A percentile compares a stretch with the other conserved stretches of the same genome.
phyloP scores from a whole-genome alignment of 92 coral and sea anemone species.

The Ricordea florida region DNA sequence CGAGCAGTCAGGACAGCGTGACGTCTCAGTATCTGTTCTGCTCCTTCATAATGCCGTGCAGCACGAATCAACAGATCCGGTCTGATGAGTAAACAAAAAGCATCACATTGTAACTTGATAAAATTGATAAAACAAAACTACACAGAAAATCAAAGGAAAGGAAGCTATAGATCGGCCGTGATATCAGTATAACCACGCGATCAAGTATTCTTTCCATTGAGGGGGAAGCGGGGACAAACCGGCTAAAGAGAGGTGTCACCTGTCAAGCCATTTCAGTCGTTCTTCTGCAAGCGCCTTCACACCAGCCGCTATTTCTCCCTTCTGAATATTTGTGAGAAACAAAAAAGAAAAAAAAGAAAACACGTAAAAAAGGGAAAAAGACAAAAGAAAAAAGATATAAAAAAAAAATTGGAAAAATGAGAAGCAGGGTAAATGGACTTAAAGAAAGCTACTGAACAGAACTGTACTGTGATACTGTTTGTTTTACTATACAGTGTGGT shows the following conservation, averaged over 20 bases:
- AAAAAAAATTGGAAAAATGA: no score
- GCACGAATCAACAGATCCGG: constrained; percentile 93
- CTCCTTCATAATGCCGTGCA: constrained; percentile 98
- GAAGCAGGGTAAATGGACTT: not conserved
- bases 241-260: constrained; percentile 75
- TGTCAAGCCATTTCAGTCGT: constrained; percentile 90
- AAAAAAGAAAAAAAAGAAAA: not conserved
- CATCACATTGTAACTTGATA: not conserved
- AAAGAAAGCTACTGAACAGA: not conserved
- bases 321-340: constrained; percentile 23
- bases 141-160: no score
- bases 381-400: no score
- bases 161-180: no score
- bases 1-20: constrained; percentile 89
- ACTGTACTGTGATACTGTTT: no score
- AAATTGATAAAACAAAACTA: no score
- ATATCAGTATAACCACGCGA: no score
- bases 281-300: constrained; percentile 77
- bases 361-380: no score
- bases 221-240: no score
- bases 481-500: no score
- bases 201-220: no score
- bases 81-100: constrained; percentile 22
- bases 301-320: constrained; percentile 69
- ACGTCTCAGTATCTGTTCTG: constrained; percentile 87